These are phyloP conservation scores for Axea sp. DNA, from an alignment of 2,888 invertebrate genomes.

Conservation along the genomic window DNA sequence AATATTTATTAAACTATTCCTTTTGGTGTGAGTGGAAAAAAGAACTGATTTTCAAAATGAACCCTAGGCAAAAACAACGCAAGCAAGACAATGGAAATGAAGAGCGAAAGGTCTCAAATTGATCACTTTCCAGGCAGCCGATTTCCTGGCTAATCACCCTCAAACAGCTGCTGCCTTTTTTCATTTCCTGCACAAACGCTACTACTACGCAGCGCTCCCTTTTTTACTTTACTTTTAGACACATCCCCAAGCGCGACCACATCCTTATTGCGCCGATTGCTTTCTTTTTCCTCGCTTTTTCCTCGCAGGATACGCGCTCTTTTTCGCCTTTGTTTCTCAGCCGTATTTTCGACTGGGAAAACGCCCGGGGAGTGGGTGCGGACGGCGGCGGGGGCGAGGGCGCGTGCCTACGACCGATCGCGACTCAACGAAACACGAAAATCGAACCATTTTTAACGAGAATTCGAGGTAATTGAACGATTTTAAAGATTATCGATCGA, in stretches of 20 bases:
- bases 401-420: too few relatives aligned
- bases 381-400: too few relatives aligned
- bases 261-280: conserved; percentile 36
- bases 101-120: conserved; percentile 9
- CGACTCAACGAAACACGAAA: too few relatives aligned
- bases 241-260: conserved; percentile 38
- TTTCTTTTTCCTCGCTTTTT: conserved; percentile 28
- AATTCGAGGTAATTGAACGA: too few relatives aligned
- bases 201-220: conserved; percentile 1
- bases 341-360: too few relatives aligned
- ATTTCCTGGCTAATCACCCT: conserved; percentile 42
- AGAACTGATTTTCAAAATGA: too few relatives aligned
- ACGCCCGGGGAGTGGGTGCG: too few relatives aligned
- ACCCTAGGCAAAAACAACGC: too few relatives aligned
- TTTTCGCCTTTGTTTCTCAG: conserved; percentile 4
- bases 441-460: too few relatives aligned
- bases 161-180: conserved; percentile 52
- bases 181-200: conserved; percentile 49
- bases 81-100: conserved; percentile 11
- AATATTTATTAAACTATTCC: too few relatives aligned
- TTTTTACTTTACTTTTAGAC: conserved; percentile 29
- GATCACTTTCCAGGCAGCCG: conserved; percentile 25
- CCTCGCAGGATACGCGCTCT: conserved; percentile 21
- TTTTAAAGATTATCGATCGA: conserved; percentile 43
- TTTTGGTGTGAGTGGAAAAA: too few relatives aligned